Conservation (phyloP, 2,797 vertebrate genomes). For the Enteromius viviparus region DNA sequence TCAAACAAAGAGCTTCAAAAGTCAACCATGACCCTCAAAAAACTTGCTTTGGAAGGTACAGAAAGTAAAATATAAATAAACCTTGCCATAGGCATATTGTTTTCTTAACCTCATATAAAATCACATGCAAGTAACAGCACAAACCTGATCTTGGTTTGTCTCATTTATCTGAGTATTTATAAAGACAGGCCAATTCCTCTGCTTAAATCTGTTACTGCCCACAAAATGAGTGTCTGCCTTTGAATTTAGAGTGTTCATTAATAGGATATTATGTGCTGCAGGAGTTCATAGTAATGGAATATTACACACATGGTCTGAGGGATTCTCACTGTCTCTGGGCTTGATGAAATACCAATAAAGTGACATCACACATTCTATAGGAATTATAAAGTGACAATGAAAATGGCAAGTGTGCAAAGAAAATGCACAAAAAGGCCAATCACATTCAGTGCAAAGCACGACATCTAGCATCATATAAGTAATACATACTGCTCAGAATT, state of each 20-base stretch:
- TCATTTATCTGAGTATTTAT: slow-evolving; percentile 66
- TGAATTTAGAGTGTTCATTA: slow-evolving; percentile 97
- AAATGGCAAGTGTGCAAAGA: slow-evolving; percentile 3
- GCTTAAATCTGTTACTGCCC: slow-evolving; percentile 78
- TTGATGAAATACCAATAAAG: slow-evolving; percentile 34
- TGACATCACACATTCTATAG: not conserved
- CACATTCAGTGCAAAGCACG: not conserved
- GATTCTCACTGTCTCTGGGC: slow-evolving; percentile 22
- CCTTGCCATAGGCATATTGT: not conserved
- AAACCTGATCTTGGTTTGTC: slow-evolving; percentile 52
- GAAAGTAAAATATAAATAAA: too few relatives aligned
- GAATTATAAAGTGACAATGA: not conserved
- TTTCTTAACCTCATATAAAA: slow-evolving; percentile 54
- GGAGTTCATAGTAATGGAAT: slow-evolving; percentile 40
- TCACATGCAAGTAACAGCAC: slow-evolving; percentile 55
- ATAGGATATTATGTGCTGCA: slow-evolving; percentile 84
- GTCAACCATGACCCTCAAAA: slow-evolving; percentile 32
- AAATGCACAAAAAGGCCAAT: slow-evolving; percentile 33
- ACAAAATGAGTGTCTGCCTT: slow-evolving; percentile 89
- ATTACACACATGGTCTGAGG: slow-evolving; percentile 33
- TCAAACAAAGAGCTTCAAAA: slow-evolving; percentile 41
- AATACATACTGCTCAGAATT: not conserved
- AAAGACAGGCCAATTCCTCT: slow-evolving; percentile 70
- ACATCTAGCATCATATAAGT: not conserved
- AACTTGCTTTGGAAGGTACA: slow-evolving; percentile 7